phyloP scores from a whole-genome alignment of 92 coral and sea anemone species.

The Parazoanthus swiftii region DNA sequence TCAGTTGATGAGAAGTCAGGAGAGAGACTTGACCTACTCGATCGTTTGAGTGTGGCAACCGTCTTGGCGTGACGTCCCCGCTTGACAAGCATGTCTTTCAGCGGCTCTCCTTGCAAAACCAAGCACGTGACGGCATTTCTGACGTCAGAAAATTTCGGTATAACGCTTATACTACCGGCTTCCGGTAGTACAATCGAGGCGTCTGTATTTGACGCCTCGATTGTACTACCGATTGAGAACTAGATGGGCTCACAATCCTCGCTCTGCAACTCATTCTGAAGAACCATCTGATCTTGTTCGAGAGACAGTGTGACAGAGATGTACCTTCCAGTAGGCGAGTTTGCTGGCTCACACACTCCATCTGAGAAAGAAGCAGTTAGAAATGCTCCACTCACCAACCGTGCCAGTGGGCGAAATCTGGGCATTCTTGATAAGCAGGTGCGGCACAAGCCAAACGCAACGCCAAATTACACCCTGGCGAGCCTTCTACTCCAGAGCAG shows the following conservation, averaged over 20 bases:
- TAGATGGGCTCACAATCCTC: constrained; percentile 18
- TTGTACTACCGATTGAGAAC: too few species aligned
- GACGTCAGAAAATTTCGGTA: too few species aligned
- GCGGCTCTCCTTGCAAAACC: too few species aligned
- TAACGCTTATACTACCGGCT: too few species aligned
- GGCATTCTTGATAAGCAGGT: constrained; percentile 28
- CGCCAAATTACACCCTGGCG: constrained; percentile 19
- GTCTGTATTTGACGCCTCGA: constrained; percentile 10
- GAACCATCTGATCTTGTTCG: constrained; percentile 28
- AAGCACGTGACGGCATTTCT: too few species aligned
- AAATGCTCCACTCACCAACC: constrained; percentile 31
- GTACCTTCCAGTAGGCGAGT: constrained; percentile 33
- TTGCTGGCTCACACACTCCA: constrained; percentile 1
- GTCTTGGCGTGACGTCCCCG: too few species aligned
- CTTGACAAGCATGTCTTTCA: too few species aligned
- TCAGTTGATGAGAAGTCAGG: too few species aligned
- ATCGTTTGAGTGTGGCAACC: too few species aligned
- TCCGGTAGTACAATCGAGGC: constrained; percentile 14
- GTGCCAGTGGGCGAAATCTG: constrained; percentile 28
- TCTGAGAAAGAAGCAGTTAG: constrained; percentile 32
- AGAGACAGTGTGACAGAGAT: constrained; percentile 34
- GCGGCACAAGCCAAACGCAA: constrained; percentile 6
- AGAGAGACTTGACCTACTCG: too few species aligned
- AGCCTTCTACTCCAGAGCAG: constrained; percentile 36
- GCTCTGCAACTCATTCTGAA: constrained; percentile 24